phyloP scores from a whole-genome alignment of 2,797 vertebrate genomes.

The Poecilia gillii region DNA sequence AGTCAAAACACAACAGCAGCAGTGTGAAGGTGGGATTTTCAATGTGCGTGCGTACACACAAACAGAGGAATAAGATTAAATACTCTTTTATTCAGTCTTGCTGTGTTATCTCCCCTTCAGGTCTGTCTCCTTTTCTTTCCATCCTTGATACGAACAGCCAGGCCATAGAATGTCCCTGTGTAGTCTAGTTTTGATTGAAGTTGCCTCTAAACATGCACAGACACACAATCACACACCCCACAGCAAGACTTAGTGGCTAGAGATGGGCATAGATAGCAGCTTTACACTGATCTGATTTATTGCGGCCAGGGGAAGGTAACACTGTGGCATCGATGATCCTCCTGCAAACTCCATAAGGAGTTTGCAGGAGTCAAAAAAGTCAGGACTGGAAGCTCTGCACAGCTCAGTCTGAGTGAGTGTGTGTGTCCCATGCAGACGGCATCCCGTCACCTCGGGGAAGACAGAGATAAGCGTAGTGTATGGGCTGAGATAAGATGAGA shows the following conservation, averaged over 20 bases:
- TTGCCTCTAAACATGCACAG: slow-evolving; percentile 1
- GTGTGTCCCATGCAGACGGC: slow-evolving; percentile 64
- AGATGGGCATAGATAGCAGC: slow-evolving; percentile 73
- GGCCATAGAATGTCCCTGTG: slow-evolving; percentile 69
- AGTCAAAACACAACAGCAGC: slow-evolving; percentile 80
- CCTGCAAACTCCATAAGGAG: slow-evolving; percentile 35
- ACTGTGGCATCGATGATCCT: slow-evolving; percentile 41
- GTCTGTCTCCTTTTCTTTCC: slow-evolving; percentile 69
- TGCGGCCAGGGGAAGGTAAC: slow-evolving; percentile 54
- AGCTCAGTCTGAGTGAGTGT: slow-evolving; percentile 28
- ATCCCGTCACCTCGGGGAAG: slow-evolving; percentile 74
- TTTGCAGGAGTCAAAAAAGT: slow-evolving; percentile 66
- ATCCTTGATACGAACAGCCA: slow-evolving; percentile 54
- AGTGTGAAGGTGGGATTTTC: slow-evolving; percentile 56
- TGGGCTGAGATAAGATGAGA: slow-evolving; percentile 73
- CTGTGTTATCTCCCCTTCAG: slow-evolving; percentile 63
- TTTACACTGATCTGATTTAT: slow-evolving; percentile 68
- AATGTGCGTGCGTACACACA: slow-evolving; percentile 28
- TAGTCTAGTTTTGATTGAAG: slow-evolving; percentile 71
- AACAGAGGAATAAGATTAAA: slow-evolving; percentile 55
- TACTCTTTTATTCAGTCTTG: slow-evolving; percentile 55
- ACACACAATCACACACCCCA: slow-evolving; percentile 25
- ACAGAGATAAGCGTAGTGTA: slow-evolving; percentile 74
- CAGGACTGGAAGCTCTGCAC: slow-evolving; percentile 48
- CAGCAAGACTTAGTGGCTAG: slow-evolving; percentile 40